A percentile compares a stretch with the other conserved stretches of the same genome.
Conservation (phyloP, 2,797 vertebrate genomes). For the Carduelis carduelis region DNA sequence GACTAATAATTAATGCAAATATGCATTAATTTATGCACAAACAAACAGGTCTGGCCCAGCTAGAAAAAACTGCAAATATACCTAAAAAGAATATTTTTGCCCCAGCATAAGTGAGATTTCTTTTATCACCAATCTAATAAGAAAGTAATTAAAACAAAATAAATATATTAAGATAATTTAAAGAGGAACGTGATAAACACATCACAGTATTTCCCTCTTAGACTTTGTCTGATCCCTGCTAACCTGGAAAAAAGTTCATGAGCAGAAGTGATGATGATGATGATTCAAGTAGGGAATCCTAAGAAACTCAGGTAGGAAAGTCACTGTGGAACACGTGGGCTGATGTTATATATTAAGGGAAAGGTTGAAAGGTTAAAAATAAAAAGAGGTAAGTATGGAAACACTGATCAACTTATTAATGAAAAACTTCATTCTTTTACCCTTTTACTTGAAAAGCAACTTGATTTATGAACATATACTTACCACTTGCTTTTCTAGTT, state of each 20-base stretch:
- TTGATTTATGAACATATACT: background rate
- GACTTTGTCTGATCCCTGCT: background rate
- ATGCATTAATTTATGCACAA: background rate
- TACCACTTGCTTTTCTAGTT: slow-evolving; percentile 89
- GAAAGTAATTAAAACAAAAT: background rate
- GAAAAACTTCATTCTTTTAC: background rate
- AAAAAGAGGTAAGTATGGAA: background rate
- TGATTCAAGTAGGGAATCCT: background rate
- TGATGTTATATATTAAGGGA: background rate
- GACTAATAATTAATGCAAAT: background rate
- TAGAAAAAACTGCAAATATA: background rate
- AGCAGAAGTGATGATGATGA: background rate
- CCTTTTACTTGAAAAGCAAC: background rate
- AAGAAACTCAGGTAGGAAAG: background rate
- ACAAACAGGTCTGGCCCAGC: background rate
- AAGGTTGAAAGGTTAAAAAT: background rate
- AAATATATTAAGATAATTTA: rapidly evolving
- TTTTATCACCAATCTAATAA: background rate
- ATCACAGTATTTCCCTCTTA: background rate
- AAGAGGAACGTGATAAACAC: background rate
- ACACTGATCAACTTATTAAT: background rate
- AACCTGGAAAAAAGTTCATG: background rate
- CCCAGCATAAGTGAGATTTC: background rate
- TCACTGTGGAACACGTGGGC: background rate
- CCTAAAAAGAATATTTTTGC: background rate